Conservation (phyloP, 2,888 invertebrate genomes). For the Troglohyphantes excavatus region DNA sequence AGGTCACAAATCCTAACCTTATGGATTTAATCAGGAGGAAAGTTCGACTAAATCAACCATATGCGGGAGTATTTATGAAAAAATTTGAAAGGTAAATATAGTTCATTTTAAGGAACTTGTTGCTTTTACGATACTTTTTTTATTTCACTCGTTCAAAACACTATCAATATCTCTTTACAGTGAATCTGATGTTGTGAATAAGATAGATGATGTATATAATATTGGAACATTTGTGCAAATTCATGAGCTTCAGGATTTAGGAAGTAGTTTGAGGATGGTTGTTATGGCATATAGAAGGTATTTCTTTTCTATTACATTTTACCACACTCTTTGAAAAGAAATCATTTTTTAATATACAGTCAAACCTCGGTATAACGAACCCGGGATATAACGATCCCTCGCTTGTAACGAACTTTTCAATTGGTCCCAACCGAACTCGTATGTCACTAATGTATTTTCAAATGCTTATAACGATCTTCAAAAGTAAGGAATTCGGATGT, state of each 20-base stretch:
- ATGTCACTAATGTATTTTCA: no score
- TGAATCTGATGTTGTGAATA: conserved; percentile 92
- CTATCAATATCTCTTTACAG: conserved; percentile 82
- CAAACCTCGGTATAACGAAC: no score
- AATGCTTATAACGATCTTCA: no score
- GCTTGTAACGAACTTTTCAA: no score
- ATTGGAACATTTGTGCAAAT: conserved; percentile 99
- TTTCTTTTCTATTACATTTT: neutral
- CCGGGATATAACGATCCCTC: no score
- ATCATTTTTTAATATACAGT: no score
- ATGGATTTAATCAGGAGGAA: conserved; percentile 95
- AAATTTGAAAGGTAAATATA: conserved; percentile 89
- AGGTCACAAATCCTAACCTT: conserved; percentile 84
- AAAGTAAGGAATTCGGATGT: no score
- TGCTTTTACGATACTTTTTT: neutral
- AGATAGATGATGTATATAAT: conserved; percentile 91
- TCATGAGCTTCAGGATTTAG: conserved; percentile 97
- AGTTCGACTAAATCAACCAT: conserved; percentile 97
- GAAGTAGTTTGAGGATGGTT: conserved; percentile 93
- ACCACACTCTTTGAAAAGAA: no score
- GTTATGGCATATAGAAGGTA: conserved; percentile 94
- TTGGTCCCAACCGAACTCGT: no score
- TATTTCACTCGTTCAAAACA: conserved; percentile 32
- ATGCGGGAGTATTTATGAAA: conserved; percentile 97
- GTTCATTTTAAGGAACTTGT: neutral